Conservation (phyloP, 2,888 invertebrate genomes). For the Gymnocheta viridis region DNA sequence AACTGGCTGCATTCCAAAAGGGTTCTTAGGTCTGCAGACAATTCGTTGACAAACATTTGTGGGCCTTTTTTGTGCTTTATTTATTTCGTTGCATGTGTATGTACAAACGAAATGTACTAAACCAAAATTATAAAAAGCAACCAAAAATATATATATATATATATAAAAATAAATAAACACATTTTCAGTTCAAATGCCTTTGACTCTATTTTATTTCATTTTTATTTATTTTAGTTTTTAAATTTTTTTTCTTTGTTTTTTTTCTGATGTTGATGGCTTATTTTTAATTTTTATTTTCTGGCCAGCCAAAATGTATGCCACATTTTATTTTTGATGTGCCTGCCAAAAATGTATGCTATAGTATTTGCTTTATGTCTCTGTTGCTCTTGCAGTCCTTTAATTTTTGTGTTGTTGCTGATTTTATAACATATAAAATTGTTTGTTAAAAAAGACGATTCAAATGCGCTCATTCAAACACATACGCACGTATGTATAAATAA, state of each 20-base stretch:
- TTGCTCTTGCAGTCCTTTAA: not conserved
- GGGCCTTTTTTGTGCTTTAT: conserved; percentile 25
- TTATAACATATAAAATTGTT: conserved; percentile 14
- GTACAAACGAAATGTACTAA: conserved; percentile 26
- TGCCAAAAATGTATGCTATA: conserved; percentile 58
- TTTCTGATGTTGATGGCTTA: conserved; percentile 31
- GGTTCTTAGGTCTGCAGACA: conserved; percentile 60
- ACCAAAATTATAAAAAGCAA: conserved; percentile 40
- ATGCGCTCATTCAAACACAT: not conserved
- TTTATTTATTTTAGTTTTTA: conserved; percentile 64
- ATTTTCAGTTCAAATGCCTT: conserved; percentile 66
- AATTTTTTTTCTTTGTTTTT: conserved; percentile 34
- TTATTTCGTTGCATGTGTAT: conserved; percentile 29
- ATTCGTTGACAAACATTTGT: conserved; percentile 60
- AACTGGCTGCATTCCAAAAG: conserved; percentile 67
- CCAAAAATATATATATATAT: too few relatives aligned
- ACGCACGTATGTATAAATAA: conserved; percentile 1
- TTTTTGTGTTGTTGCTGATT: not conserved
- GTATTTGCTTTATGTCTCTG: conserved; percentile 4
- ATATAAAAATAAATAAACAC: conserved; percentile 61
- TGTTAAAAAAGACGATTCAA: not conserved
- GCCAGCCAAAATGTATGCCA: conserved; percentile 69
- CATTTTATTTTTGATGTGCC: conserved; percentile 62
- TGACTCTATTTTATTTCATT: conserved; percentile 63
- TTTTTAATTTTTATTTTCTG: conserved; percentile 57